Evolutionary conservation across 2,797 vertebrate genomes (phyloP).

Genomic region (Halcyon badia): DNA sequence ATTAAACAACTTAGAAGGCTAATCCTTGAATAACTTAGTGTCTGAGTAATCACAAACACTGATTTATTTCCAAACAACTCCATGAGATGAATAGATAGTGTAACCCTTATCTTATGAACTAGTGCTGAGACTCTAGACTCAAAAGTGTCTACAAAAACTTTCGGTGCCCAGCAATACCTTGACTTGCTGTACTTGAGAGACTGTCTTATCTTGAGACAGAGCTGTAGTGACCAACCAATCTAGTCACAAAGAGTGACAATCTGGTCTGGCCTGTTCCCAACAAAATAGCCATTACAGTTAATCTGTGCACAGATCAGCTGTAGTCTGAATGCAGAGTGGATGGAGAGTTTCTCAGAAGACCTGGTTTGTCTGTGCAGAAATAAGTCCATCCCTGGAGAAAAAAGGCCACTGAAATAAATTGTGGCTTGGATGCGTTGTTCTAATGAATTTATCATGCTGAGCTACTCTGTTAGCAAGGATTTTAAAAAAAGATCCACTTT

Average conservation of each 20-base stretch:
- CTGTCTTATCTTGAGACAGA: not conserved
- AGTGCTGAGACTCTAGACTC: not conserved
- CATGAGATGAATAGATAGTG: not conserved
- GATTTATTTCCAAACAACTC: not conserved
- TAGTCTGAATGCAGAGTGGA: not conserved
- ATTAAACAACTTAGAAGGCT: not conserved
- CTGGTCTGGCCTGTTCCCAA: not conserved
- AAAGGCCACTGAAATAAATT: not conserved
- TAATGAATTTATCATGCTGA: not conserved
- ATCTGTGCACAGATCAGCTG: not conserved
- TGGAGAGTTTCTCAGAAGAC: not conserved
- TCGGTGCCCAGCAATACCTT: not conserved
- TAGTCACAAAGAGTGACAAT: not conserved
- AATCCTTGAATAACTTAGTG: not conserved
- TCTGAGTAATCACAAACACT: not conserved
- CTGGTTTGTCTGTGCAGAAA: not conserved
- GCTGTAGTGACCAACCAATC: not conserved
- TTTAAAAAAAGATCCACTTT: not conserved
- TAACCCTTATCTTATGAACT: not conserved
- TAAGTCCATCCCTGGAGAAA: not conserved
- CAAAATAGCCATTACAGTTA: not conserved
- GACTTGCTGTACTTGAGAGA: not conserved
- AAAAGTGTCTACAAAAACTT: not conserved
- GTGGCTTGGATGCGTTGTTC: not conserved
- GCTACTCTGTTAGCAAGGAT: not conserved